Conservation (phyloP, 2,888 invertebrate genomes). For the Napeogenes inachia region DNA sequence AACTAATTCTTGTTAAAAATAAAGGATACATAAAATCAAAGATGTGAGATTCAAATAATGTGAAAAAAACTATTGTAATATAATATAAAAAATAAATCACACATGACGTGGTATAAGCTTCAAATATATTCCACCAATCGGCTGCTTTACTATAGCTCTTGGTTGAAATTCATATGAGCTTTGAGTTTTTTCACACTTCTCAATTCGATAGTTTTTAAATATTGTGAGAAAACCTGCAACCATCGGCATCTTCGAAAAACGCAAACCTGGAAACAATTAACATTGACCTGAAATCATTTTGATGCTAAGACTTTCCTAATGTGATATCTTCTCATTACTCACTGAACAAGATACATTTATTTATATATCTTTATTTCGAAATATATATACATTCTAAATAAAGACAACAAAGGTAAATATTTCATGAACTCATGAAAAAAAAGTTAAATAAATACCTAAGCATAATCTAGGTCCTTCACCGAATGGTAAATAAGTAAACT, state of each 20-base stretch:
- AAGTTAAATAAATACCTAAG: slow-evolving; percentile 46
- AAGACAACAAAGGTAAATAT: too few relatives aligned
- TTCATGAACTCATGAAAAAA: not conserved
- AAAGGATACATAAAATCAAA: too few relatives aligned
- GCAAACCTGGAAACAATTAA: slow-evolving; percentile 31
- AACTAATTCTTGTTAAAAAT: too few relatives aligned
- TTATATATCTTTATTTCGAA: too few relatives aligned
- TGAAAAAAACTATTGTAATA: too few relatives aligned
- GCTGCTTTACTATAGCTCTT: slow-evolving; percentile 30
- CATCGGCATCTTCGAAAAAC: slow-evolving; percentile 48
- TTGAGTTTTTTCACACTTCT: slow-evolving; percentile 37
- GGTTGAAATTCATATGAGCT: slow-evolving; percentile 34
- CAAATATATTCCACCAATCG: slow-evolving; percentile 27
- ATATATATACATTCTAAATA: too few relatives aligned
- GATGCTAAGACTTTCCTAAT: too few relatives aligned
- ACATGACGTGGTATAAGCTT: slow-evolving; percentile 30
- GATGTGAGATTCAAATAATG: too few relatives aligned
- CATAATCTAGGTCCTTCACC: slow-evolving; percentile 61
- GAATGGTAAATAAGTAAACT: slow-evolving; percentile 57
- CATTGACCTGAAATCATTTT: too few relatives aligned
- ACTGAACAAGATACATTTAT: too few relatives aligned
- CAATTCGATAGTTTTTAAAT: slow-evolving; percentile 42
- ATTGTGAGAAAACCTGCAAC: slow-evolving; percentile 42
- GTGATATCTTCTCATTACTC: too few relatives aligned
- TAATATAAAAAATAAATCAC: too few relatives aligned